Evolutionary conservation across 2,113 vertebrate species (phyloP).

Genomic region (Xyliphius kryptos): DNA sequence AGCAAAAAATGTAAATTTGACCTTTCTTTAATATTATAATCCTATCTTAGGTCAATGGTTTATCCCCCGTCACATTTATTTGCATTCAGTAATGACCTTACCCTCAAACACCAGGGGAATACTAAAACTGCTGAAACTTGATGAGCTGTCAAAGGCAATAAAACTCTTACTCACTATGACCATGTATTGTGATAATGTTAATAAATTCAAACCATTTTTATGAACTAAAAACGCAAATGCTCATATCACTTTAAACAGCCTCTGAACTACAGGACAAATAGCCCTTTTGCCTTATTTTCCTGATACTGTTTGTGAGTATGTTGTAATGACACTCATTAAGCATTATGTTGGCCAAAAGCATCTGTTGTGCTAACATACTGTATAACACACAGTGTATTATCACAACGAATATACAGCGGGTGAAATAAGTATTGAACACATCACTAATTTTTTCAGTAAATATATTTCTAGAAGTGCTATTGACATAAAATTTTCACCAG

Average conservation of each 20-base stretch:
- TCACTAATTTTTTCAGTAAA: too few species aligned
- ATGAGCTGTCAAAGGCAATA: slow-evolving; percentile 41
- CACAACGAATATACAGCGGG: not conserved
- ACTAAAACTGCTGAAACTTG: slow-evolving; percentile 36
- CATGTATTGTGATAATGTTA: slow-evolving; percentile 20
- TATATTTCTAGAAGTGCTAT: too few species aligned
- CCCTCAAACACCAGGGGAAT: slow-evolving; percentile 40
- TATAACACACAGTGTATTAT: not conserved
- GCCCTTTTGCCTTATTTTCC: slow-evolving; percentile 1
- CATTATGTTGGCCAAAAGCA: slow-evolving; percentile 15
- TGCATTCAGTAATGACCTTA: slow-evolving; percentile 48
- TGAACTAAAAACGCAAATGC: not conserved
- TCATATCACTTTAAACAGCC: not conserved
- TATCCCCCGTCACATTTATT: slow-evolving; percentile 39
- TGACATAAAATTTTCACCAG: too few species aligned
- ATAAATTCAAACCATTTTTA: slow-evolving; percentile 8
- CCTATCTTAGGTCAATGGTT: slow-evolving; percentile 43
- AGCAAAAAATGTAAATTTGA: slow-evolving; percentile 48
- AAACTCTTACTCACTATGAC: slow-evolving; percentile 28
- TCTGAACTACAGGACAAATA: not conserved
- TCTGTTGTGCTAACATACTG: slow-evolving; percentile 27
- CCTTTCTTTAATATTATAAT: slow-evolving; percentile 46
- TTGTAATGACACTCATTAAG: slow-evolving; percentile 18
- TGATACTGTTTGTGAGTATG: slow-evolving; percentile 4
- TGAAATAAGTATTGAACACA: too few species aligned